Base-by-base conservation (phyloP, 2,113 vertebrate genomes). In the Vulpes ferrilata region DNA sequence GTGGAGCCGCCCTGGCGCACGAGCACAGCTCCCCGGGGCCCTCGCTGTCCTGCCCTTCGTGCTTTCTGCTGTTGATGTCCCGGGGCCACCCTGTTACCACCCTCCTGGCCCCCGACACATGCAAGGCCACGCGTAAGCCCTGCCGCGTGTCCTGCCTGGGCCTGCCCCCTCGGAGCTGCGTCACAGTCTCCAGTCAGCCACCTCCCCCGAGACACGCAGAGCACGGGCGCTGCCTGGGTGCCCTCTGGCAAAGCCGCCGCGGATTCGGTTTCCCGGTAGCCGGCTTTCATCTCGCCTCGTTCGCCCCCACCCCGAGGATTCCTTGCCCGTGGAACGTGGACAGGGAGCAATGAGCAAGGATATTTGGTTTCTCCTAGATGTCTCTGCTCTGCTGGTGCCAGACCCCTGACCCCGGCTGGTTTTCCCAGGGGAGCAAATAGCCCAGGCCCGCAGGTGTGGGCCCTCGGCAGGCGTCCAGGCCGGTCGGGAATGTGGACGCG, bases 361-460 rank as follows among this genome's bases (percentile, higher is more conserved):
- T 95, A 87, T 97, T 82, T 82, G 90, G 83, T 97, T 97, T 96
- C 97, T 86, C 82, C 85, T 20, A 57, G 48, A 96, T 96, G 88
- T 19, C 48, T 53, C 73, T 88, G 64, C 17, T 53, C 82, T 74
- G 59, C 76, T 48, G 90, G 84, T 96, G 95, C 78, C 93, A 62
- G 71, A 48, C 15, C 80, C 87, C 80, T 96, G 62, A 81, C 60
- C 87, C 27, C 7, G 3, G 19, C 82, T 87, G 82, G 88, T 87
- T 83, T 97, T 92, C 82, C 73, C 97, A 92, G 2, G 13, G 84
- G 27, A 25, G 84, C 96, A 81, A 98, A 94, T 69, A 96, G 83
- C 38, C 32, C 71, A 43, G 90, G 81, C 79, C 76, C 32, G 22
- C 1, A 82, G 96, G 57, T 1, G 0, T 23, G 51, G 78, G 30